Conservation (phyloP, 1,140 invertebrate species). For the Papilio polytes region DNA sequence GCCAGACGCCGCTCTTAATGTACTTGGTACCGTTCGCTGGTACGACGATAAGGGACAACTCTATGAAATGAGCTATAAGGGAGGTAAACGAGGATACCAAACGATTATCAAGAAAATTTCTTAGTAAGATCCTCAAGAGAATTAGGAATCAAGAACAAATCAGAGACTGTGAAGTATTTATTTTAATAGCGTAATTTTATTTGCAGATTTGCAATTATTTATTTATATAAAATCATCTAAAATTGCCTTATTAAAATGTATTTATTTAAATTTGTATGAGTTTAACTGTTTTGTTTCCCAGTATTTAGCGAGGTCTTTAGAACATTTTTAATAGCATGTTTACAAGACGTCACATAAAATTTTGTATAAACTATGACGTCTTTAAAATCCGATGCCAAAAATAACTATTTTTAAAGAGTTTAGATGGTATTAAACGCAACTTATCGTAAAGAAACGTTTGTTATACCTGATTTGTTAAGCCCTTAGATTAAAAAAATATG, state of each 20-base stretch:
- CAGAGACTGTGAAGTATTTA: constrained; percentile 54
- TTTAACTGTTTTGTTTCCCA: constrained; percentile 5
- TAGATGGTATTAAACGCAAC: too few relatives aligned
- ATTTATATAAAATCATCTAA: constrained; percentile 53
- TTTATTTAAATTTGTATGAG: constrained; percentile 13
- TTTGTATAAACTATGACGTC: neutral
- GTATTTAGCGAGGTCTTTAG: neutral
- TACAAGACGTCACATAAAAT: neutral
- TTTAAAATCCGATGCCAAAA: neutral
- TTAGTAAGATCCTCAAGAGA: constrained; percentile 40
- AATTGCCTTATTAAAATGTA: constrained; percentile 29
- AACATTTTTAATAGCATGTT: neutral
- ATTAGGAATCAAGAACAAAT: constrained; percentile 38
- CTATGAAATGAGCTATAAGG: constrained; percentile 88
- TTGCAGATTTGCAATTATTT: constrained; percentile 47
- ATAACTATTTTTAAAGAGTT: neutral
- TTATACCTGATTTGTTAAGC: neutral
- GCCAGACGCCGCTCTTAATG: constrained; percentile 85
- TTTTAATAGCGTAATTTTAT: constrained; percentile 39
- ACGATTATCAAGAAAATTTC: constrained; percentile 75
- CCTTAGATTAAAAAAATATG: neutral
- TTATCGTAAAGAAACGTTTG: too few relatives aligned
- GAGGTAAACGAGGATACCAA: constrained; percentile 83
- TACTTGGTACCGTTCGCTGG: constrained; percentile 86
- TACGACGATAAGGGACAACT: constrained; percentile 87